phyloP scores from a whole-genome alignment of 2,113 vertebrate species.

The Echinops telfairi region DNA sequence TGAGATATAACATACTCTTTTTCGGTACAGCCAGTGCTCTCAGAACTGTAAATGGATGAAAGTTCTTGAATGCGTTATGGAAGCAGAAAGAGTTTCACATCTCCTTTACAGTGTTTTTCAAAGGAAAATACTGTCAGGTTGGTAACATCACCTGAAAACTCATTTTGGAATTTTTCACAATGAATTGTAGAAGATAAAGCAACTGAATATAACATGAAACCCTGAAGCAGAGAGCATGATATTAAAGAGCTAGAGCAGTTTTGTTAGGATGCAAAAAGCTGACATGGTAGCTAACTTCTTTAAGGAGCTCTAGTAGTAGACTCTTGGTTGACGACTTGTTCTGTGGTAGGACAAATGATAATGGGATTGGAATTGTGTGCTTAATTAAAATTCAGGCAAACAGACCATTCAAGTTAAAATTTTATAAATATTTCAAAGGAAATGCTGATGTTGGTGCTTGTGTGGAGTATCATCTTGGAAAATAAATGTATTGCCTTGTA shows the following conservation, averaged over 20 bases:
- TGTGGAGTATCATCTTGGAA: conserved; percentile 32
- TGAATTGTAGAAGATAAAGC: conserved; percentile 70
- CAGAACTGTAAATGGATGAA: conserved; percentile 69
- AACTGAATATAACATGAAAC: conserved; percentile 31
- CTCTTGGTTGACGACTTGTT: not conserved
- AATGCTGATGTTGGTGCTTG: not conserved
- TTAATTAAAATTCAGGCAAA: conserved; percentile 37
- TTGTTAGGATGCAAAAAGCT: not conserved
- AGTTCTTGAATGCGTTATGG: conserved; percentile 38
- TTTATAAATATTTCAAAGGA: not conserved
- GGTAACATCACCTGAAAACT: conserved; percentile 50
- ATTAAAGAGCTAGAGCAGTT: conserved; percentile 48
- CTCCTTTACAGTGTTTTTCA: conserved; percentile 64
- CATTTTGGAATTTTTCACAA: conserved; percentile 65
- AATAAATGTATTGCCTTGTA: not conserved
- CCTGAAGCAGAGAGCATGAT: conserved; percentile 25
- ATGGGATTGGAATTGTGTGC: not conserved
- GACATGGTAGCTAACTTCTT: not conserved
- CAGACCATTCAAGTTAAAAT: not conserved
- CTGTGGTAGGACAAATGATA: conserved; percentile 1
- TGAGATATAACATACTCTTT: conserved; percentile 62
- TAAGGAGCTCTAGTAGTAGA: conserved; percentile 24
- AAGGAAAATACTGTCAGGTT: conserved; percentile 54
- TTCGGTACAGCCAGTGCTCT: conserved; percentile 30
- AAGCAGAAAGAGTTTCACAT: conserved; percentile 58